These are phyloP conservation scores for Pituophis catenifer DNA, from an alignment of 2,113 vertebrate genomes.

Conservation along the genomic window DNA sequence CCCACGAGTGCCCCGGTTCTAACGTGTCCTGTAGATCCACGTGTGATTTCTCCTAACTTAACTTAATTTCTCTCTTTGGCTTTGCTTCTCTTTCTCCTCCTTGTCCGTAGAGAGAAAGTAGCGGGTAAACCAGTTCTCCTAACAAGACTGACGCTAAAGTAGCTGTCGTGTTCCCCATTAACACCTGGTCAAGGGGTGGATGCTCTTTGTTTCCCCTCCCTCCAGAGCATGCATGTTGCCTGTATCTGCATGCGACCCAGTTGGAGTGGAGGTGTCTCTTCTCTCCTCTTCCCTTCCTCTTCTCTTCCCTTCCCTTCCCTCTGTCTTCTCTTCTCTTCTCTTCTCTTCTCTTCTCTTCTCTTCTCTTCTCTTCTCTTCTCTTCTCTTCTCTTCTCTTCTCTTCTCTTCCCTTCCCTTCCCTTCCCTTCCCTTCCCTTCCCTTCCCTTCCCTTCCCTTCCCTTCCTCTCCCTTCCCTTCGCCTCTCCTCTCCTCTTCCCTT, in stretches of 20 bases:
- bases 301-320: no score
- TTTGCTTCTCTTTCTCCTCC: conserved; percentile 35
- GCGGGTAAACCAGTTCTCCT: conserved; percentile 46
- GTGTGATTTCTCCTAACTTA: conserved; percentile 52
- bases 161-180: conserved; percentile 35
- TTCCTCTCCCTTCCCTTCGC: no score
- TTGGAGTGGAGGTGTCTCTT: neutral
- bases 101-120: conserved; percentile 52
- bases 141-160: conserved; percentile 70
- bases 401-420: neutral
- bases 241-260: conserved; percentile 9
- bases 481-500: no score
- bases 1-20: conserved; percentile 55
- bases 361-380: no score
- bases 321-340: no score
- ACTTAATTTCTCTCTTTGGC: conserved; percentile 4
- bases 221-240: conserved; percentile 65
- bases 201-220: conserved; percentile 13
- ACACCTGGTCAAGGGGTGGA: conserved; percentile 51
- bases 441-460: no score
- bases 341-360: no score
- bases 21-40: conserved; percentile 36
- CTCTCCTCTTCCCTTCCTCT: neutral
- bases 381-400: no score
- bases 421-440: no score